Evolutionary conservation across 2,797 vertebrate species (phyloP), one percentile per base, ranked within the genome.

Genomic region (Pteronotus mesoamericanus): DNA sequence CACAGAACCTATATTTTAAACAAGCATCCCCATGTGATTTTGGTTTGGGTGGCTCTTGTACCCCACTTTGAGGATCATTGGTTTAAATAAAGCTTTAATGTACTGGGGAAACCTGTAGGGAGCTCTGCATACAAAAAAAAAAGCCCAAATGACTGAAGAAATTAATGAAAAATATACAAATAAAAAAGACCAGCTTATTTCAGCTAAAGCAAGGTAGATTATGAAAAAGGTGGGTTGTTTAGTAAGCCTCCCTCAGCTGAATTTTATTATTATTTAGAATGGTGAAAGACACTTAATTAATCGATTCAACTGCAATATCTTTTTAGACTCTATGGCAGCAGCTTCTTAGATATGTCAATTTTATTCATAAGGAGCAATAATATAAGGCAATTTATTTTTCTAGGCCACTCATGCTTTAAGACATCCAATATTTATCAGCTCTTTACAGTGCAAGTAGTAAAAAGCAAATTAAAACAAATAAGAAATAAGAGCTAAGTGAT

Each of bases 381-480:
- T 55, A 94, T 42, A 68, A 79, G 61, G 48, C n/a, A 93, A 95
- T 96, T 97, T 89, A 87, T 94, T 94, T 94, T 93, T 93, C 86
- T 66, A 86, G 75, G 74, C 34, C 71, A 87, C 79, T 97, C 64
- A 74, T 37, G 64, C 32, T 90, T 96, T 84, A 86, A 96, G 59
- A 80, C 9, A 66, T 64, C 42, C 48, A 93, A 80, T 94, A 92
- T 96, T 89, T 95, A 95, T 75, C 83, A 93, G 55, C 19, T 88
- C 55, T 95, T 96, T 64, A 64, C 6, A 86, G 32, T 68, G 26
- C 37, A 89, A 95, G 68, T 80, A 96, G 84, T 96, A 96, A 98
- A 97, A 96, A 93, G 89, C 53, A 95, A 74, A 96, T 96, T 91
- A 94, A 96, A 96, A 97, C 95, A 97, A 98, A 96, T 95, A 97